Base-by-base conservation (phyloP, 2,797 vertebrate species). In the Poeciliopsis infans region DNA sequence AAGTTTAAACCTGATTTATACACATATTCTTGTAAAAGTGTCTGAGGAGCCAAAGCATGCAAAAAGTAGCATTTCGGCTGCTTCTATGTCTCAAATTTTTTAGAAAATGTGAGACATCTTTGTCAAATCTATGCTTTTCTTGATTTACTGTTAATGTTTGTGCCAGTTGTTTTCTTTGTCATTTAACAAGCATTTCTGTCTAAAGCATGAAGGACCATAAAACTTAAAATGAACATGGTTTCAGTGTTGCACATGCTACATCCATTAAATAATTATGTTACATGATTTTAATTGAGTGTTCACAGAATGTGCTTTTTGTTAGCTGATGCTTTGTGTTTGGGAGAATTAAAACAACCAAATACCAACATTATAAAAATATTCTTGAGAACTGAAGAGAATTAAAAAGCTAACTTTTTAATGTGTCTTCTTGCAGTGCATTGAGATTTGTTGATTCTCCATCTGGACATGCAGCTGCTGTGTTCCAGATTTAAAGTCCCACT, bases 401-500 rank as follows among this genome's bases (percentile, higher is more conserved):
- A 41, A 25, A 68, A 25, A 41, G 23, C 20, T 25, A 25, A 45
- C 41, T 69, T 45, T 69, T 31, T 39, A 18, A 72, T 79, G 23
- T 41, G 74, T 25, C 25, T 43, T 47, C 66, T 74, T 70, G 28
- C 36, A 2, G 7, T 76, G 43, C 36, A 51, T 81, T n/a, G 45
- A 76, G 72, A 87, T 82, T 88, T 80, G 79, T 79, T 85, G 80
- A 81, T 79, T 76, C 66, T 84, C 71, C 74, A 72, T 78, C 82
- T 72, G 69, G 82, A 92, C 86, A 80, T 31, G 79, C 86, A 87
- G 85, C 85, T 87, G 90, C 78, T 84, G 77, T 79, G 79, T 45
- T 87, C 75, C 79, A 86, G 79, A 89, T 85, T 71, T 55, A 74
- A 87, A 82, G 64, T 83, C 73, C 82, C 81, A 74, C 81, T 86